Evolutionary conservation across 2,797 vertebrate species (phyloP), one percentile per base, ranked within the genome.

Genomic region (Neosilurus mollespiculum): DNA sequence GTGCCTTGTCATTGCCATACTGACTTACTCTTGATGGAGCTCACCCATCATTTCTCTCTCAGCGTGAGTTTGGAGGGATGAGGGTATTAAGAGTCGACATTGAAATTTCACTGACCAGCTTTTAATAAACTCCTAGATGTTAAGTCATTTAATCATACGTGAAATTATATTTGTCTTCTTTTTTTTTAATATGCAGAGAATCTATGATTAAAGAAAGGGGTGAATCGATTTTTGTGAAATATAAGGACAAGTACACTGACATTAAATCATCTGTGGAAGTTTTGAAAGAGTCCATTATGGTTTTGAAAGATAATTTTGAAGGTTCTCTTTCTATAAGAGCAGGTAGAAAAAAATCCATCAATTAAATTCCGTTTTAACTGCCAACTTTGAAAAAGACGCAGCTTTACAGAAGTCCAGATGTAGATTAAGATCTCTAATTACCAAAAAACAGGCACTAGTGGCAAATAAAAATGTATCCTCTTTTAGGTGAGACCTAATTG

Each of bases 361-460:
- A 53, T 73, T 56, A 16, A 14, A 59, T 59, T 73, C 2, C 2
- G 6, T 20, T 58, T 59, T 8, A n/a, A 77, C 4, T 37, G 53
- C 30, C n/a, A 92, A 89, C 90, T 91, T 91, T 91, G 87, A 86
- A 87, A 30, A 75, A 78, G 2, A 72, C 86, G 85, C 82, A n/a
- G 43, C 84, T 87, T 82, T 59, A 90, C 26, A 79, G 88, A 87
- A 89, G 81, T 67, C 69, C 80, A 53, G 15, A 80, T 70, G 43
- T 62, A 34, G 53, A 83, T 49, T 24, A 49, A n/a, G 1, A 16
- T 49, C 14, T 10, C 8, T 26, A 78, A 49, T 62, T 3, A 78
- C 14, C 53, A 11, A 76, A 59, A 62, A 8, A 49, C 3, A 7
- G 34, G 30, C 10, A 11, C 34, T 24, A n/a, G 34, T 43, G 34